Evolutionary conservation across 2,113 vertebrate species (phyloP).

Genomic region (Microcebus jonahi): DNA sequence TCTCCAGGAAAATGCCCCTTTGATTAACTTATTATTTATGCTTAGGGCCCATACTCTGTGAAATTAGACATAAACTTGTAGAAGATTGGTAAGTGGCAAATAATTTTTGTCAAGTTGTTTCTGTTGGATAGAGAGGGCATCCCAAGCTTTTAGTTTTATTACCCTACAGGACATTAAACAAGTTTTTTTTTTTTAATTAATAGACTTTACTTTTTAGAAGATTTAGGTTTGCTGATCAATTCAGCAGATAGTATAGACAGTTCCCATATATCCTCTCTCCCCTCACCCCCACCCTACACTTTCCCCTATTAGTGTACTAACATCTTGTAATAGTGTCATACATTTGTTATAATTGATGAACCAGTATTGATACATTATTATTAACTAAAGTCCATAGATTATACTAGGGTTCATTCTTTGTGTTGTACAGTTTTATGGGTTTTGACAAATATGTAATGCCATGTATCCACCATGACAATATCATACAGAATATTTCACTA

Average conservation of each 20-base stretch:
- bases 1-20: not conserved
- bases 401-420: not conserved
- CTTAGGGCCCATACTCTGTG: not conserved
- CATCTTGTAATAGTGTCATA: not conserved
- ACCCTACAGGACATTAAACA: not conserved
- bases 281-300: not conserved
- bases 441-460: not conserved
- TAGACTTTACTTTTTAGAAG: not conserved
- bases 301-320: not conserved
- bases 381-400: not conserved
- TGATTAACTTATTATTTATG: not conserved
- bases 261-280: not conserved
- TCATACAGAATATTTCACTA: not conserved
- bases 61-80: not conserved
- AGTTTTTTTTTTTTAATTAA: not conserved
- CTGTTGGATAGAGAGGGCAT: conserved; percentile 9
- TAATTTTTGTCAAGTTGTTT: not conserved
- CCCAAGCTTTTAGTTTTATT: not conserved
- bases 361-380: not conserved
- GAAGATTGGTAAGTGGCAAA: not conserved
- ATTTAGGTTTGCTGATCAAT: not conserved
- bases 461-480: not conserved
- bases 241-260: not conserved
- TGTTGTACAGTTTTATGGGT: not conserved
- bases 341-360: not conserved